phyloP scores from a whole-genome alignment of 2,888 invertebrate species.

The Pimpla rufipes region DNA sequence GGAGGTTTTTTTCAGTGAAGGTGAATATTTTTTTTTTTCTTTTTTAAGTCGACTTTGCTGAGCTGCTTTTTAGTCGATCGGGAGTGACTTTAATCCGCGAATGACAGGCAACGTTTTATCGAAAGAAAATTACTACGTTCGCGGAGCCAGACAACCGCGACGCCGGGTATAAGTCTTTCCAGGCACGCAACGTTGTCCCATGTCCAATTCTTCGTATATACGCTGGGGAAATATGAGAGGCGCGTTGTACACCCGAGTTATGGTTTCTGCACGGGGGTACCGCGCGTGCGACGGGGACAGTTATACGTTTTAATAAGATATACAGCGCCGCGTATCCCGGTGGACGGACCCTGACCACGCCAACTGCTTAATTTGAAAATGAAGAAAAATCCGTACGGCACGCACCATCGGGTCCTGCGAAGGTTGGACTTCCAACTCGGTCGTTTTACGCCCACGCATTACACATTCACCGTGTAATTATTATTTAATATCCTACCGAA shows the following conservation, averaged over 20 bases:
- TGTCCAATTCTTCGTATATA: slow-evolving; percentile 44
- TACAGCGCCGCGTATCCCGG: neutral
- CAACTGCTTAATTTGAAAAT: slow-evolving; percentile 38
- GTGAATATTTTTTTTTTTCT: neutral
- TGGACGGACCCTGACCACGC: neutral
- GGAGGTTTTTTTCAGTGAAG: too few relatives aligned
- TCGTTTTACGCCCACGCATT: too few relatives aligned
- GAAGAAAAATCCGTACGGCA: neutral
- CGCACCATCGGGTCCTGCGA: too few relatives aligned
- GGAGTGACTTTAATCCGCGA: neutral
- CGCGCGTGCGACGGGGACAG: neutral
- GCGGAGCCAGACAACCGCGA: neutral
- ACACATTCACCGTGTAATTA: too few relatives aligned
- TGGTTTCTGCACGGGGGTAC: neutral
- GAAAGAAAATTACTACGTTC: neutral
- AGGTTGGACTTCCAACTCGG: too few relatives aligned
- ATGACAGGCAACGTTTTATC: neutral
- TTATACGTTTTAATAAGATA: slow-evolving; percentile 49
- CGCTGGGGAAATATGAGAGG: slow-evolving; percentile 59
- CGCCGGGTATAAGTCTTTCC: neutral
- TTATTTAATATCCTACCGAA: too few relatives aligned
- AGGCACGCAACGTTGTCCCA: slow-evolving; percentile 31
- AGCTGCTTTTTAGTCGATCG: too few relatives aligned
- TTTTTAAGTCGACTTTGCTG: too few relatives aligned
- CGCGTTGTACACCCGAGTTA: slow-evolving; percentile 28